Base-by-base conservation (phyloP, 1,140 invertebrate species). In the Cataglyphis hispanica region DNA sequence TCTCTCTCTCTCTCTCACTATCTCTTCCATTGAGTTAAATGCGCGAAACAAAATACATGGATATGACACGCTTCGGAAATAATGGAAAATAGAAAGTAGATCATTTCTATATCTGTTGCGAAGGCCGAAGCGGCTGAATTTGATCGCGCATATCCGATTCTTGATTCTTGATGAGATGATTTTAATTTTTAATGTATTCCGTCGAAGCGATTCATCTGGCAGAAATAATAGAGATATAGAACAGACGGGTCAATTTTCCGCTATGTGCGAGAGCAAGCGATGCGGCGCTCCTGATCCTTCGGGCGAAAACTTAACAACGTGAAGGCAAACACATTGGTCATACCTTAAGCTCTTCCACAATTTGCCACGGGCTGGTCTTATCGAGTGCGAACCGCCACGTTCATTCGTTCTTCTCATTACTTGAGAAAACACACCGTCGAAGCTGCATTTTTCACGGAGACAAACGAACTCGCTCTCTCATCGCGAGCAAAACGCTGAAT, bases 361-460 rank as follows among this genome's bases (percentile, higher is more conserved):
- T 77, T 46, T 60, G 37, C 37, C 43, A 43, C 70, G 37, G 25
- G 11, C 13, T 84, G 64, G 46, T 50, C 13, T 34, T 61, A 77
- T 67, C 63, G 74, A 74, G 50, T 50, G 11, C 37, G 37, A 58
- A 58, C 69, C 11, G 46, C 11, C n/a, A 25, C 37, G 53, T 64
- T 74, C 58, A 22, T 78, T 87, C 56, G 61, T 75, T 69, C 61
- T 58, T 53, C 69, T 87, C 87, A 85, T 87, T 87, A 89, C 87
- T 85, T 19, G 81, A 75, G 74, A 74, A 87, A 89, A 89, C 75
- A 86, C 76, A 25, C 66, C 46, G 43, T 66, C 40, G 27, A 31
- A 63, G 81, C 70, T 11, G 64, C 85, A 87, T 69, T 87, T 89
- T 84, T 85, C 87, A 87, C 58, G 10, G 56, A 67, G 66, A 80